Evolutionary conservation across 2,113 vertebrate genomes (phyloP), one percentile per base, ranked within the genome.

Genomic region (Zosterops pallidus): DNA sequence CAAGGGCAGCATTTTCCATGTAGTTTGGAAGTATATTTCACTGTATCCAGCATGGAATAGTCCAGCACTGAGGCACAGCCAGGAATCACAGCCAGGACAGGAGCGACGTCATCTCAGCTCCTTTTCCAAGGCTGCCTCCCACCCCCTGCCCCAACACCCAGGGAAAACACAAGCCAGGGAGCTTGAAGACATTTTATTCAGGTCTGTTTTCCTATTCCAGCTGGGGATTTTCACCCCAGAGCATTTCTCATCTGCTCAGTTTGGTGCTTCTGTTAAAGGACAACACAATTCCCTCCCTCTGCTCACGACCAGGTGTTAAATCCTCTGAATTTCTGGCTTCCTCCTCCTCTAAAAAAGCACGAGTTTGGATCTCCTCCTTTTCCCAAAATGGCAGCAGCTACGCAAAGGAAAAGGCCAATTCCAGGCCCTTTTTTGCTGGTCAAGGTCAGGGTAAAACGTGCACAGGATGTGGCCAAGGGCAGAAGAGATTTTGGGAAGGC

Each of bases 11-110:
- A 0, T 26, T 84, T 82, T 37, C 22, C 25, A 10, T 4, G 29
- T 0, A 5, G 20, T 22, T 77, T 20, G 25, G 11, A 19, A 20
- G 2, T 7, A 2, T 4, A 11, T 55, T 19, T 55, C 33, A 12
- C 4, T 29, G 31, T 2, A 12, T 11, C 8, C 31, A 59, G 62
- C 19, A 46, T 5, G 24, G 83, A 76, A 67, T 2, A 9, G n/a
- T 24, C 31, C 15, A 72, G 72, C 24, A 10, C 11, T 11, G 12
- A 82, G 69, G 42, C 35, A 56, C 59, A 72, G 63, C 24, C 77
- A 76, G 64, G 47, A 59, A 60, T 17, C 63, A 59, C 44, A 81
- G 25, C 44, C 57, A 47, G 13, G 26, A 41, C 19, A 56, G 46
- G 19, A 60, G 67, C 12, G 3, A 37, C 14, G 4, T 35, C 55